Evolutionary conservation across 2,113 vertebrate species (phyloP).

Genomic region (Gallinago media): DNA sequence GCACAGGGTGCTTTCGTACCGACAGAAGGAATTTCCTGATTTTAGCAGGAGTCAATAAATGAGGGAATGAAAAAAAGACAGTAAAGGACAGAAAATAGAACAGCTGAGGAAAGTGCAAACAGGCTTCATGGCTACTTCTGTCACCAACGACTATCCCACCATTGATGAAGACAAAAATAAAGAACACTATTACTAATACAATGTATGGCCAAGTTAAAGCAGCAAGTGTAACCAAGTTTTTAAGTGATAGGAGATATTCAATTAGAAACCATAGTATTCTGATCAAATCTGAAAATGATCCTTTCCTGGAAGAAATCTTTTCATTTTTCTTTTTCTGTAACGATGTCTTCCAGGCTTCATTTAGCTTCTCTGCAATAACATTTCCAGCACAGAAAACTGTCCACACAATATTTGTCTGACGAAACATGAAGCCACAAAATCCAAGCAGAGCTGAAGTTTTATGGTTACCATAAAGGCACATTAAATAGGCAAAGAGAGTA

Average conservation of each 20-base stretch:
- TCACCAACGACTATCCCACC: conserved; percentile 94
- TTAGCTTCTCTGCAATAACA: conserved; percentile 84
- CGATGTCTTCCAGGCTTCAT: conserved; percentile 87
- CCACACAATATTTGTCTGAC: conserved; percentile 97
- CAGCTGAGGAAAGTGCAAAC: conserved; percentile 91
- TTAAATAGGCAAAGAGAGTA: conserved; percentile 93
- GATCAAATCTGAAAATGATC: conserved; percentile 75
- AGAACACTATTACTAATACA: conserved; percentile 75
- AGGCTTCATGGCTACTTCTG: conserved; percentile 88
- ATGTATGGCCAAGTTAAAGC: conserved; percentile 88
- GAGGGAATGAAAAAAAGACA: conserved; percentile 85
- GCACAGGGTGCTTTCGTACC: conserved; percentile 78
- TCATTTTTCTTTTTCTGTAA: conserved; percentile 89
- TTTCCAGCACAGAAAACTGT: conserved; percentile 90
- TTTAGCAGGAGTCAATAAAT: conserved; percentile 81
- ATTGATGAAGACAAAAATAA: conserved; percentile 84
- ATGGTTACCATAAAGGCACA: conserved; percentile 93
- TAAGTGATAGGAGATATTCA: conserved; percentile 72
- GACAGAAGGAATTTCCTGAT: conserved; percentile 81
- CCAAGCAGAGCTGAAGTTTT: conserved; percentile 91
- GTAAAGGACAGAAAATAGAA: conserved; percentile 94
- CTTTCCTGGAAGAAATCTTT: conserved; percentile 70
- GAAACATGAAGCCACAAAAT: conserved; percentile 91
- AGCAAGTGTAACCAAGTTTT: conserved; percentile 75
- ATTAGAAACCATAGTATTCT: conserved; percentile 78